Conservation (phyloP, 2,113 vertebrate genomes). For the Hippolais icterina region DNA sequence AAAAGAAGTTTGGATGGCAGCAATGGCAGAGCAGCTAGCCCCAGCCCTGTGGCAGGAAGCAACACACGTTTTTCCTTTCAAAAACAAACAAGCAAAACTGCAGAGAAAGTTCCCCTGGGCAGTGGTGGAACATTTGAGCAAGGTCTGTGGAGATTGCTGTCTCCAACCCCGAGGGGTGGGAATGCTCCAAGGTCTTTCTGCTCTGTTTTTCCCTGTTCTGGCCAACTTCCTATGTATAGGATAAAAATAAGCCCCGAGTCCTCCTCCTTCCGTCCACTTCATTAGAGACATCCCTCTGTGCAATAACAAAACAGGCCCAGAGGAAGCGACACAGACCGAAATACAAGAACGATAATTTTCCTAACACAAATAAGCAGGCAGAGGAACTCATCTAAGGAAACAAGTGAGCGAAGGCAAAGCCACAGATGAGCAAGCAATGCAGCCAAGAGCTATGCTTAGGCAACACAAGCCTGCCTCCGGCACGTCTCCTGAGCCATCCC, state of each 20-base stretch:
- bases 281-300: conserved; percentile 34
- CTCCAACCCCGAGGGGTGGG: neutral
- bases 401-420: conserved; percentile 41
- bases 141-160: conserved; percentile 53
- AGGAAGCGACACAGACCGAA: conserved; percentile 57
- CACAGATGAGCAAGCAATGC: conserved; percentile 13
- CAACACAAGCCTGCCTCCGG: neutral
- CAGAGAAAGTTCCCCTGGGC: neutral
- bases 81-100: conserved; percentile 53
- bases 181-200: conserved; percentile 37
- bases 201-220: conserved; percentile 30
- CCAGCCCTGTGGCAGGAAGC: conserved; percentile 5
- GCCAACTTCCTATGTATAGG: conserved; percentile 42
- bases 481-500: neutral
- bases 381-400: conserved; percentile 52
- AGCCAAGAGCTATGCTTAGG: conserved; percentile 14
- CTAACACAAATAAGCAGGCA: conserved; percentile 57
- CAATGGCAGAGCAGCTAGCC: conserved; percentile 7
- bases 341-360: conserved; percentile 57
- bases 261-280: conserved; percentile 43
- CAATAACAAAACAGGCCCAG: conserved; percentile 44
- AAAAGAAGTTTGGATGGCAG: conserved; percentile 7
- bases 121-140: conserved; percentile 57
- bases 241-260: conserved; percentile 48
- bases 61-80: conserved; percentile 14